phyloP scores from a whole-genome alignment of 1,140 invertebrate genomes.

The Drosophila elegans region DNA sequence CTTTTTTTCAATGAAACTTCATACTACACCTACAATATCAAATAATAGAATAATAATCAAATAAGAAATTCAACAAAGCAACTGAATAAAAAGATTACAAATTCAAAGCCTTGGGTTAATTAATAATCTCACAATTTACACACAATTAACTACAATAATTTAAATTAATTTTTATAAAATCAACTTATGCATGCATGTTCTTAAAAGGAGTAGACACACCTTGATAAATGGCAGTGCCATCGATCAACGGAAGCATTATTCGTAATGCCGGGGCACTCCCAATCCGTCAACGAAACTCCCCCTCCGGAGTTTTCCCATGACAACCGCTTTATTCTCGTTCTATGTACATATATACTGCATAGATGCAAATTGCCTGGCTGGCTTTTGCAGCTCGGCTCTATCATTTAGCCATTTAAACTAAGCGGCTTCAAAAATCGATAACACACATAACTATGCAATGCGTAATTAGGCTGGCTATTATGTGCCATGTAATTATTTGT shows the following conservation, averaged over 20 bases:
- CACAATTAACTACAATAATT: not conserved
- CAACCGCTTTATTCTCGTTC: not conserved
- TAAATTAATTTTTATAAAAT: not conserved
- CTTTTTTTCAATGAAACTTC: no score
- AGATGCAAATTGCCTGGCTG: slow-evolving; percentile 2
- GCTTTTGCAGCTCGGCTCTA: not conserved
- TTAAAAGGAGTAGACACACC: slow-evolving; percentile 14
- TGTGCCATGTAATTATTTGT: slow-evolving; percentile 30
- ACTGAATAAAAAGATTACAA: not conserved
- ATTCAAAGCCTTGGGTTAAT: not conserved
- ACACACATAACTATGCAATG: slow-evolving; percentile 68
- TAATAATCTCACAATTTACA: not conserved
- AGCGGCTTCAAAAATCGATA: slow-evolving; percentile 29
- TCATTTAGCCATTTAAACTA: slow-evolving; percentile 6
- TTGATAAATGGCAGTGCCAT: slow-evolving; percentile 8
- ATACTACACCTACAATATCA: no score
- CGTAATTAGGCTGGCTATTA: slow-evolving; percentile 34
- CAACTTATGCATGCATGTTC: not conserved
- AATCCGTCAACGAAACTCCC: not conserved
- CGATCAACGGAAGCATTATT: slow-evolving; percentile 22
- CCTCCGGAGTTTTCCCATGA: slow-evolving; percentile 10
- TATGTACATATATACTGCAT: not conserved
- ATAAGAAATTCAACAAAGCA: no score
- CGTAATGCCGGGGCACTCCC: slow-evolving; percentile 17
- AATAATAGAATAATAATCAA: no score